A percentile compares a stretch with the other conserved stretches of the same genome.
Evolutionary conservation across 2,797 vertebrate species (phyloP).

Genomic region (Microctenopoma lineatum): DNA sequence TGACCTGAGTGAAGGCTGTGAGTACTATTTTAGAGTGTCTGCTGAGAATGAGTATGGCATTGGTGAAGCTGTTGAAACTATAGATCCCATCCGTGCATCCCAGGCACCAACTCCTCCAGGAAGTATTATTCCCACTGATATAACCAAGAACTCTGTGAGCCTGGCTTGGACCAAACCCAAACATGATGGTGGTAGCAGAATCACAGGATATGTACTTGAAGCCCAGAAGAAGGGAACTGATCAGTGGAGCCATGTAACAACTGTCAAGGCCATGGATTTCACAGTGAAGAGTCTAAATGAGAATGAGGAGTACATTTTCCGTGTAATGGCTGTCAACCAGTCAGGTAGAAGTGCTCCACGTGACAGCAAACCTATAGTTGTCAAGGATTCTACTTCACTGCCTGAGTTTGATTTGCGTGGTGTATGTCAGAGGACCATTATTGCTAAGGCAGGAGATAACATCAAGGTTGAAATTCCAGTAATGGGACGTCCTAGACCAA

Average conservation of each 20-base stretch:
- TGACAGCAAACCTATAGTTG: slow-evolving; percentile 90
- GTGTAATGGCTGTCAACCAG: slow-evolving; percentile 95
- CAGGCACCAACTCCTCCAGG: slow-evolving; percentile 94
- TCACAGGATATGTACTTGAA: slow-evolving; percentile 97
- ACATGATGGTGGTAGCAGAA: slow-evolving; percentile 96
- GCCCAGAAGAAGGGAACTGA: slow-evolving; percentile 95
- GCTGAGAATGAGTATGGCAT: slow-evolving; percentile 99
- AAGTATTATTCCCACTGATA: slow-evolving; percentile 92
- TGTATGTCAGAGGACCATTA: slow-evolving; percentile 92
- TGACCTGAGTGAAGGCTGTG: slow-evolving; percentile 93
- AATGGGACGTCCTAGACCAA: slow-evolving; percentile 93
- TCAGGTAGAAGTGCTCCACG: slow-evolving; percentile 94
- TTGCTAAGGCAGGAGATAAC: slow-evolving; percentile 95
- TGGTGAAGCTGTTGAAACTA: slow-evolving; percentile 93
- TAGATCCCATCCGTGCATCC: slow-evolving; percentile 93
- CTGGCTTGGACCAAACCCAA: slow-evolving; percentile 97
- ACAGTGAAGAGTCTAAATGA: slow-evolving; percentile 95
- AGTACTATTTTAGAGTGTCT: slow-evolving; percentile 97
- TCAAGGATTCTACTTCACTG: slow-evolving; percentile 91
- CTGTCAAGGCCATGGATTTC: slow-evolving; percentile 91
- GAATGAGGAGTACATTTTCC: slow-evolving; percentile 96
- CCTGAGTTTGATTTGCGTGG: slow-evolving; percentile 95
- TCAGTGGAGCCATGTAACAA: slow-evolving; percentile 94
- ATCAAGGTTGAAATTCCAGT: slow-evolving; percentile 98
- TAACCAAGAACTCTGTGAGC: slow-evolving; percentile 92